phyloP scores from a whole-genome alignment of 2,797 vertebrate species.

The Staurois parvus region DNA sequence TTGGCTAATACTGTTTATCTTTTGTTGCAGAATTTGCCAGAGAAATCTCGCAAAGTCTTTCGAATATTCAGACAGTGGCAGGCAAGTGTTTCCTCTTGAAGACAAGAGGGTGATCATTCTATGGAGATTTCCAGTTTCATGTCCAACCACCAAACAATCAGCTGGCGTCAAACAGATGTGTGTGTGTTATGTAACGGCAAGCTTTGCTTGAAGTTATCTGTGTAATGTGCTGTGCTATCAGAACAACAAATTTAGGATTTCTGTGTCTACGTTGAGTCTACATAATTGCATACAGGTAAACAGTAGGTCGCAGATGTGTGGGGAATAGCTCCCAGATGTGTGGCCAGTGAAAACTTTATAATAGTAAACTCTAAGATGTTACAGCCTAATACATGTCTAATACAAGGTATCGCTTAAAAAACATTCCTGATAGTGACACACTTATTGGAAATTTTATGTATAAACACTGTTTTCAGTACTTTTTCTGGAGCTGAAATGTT shows the following conservation, averaged over 20 bases:
- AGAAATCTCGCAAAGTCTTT: conserved; percentile 93
- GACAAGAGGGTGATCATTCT: not conserved
- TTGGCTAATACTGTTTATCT: not conserved
- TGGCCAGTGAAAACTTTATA: not conserved
- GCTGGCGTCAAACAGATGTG: not conserved
- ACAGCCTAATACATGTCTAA: not conserved
- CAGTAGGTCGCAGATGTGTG: not conserved
- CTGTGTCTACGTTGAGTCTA: not conserved
- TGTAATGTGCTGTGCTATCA: not conserved
- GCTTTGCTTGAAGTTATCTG: not conserved
- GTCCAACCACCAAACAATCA: not conserved
- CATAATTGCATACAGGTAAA: not conserved
- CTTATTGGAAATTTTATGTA: too few species aligned
- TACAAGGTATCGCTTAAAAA: not conserved
- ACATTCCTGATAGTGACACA: not conserved
- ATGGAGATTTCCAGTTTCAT: not conserved
- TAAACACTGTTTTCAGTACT: too few species aligned
- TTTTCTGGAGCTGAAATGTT: too few species aligned
- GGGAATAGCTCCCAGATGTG: too few species aligned
- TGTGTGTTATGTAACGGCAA: not conserved
- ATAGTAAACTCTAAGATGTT: not conserved
- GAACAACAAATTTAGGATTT: not conserved
- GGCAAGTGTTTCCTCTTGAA: conserved; percentile 83
- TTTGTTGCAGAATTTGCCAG: conserved; percentile 80
- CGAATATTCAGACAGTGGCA: conserved; percentile 90